Percentiles rank a stretch among this genome's conserved stretches.
These are phyloP conservation scores for Botia kubotai DNA, from an alignment of 2,797 vertebrate species.

Conservation along the genomic window DNA sequence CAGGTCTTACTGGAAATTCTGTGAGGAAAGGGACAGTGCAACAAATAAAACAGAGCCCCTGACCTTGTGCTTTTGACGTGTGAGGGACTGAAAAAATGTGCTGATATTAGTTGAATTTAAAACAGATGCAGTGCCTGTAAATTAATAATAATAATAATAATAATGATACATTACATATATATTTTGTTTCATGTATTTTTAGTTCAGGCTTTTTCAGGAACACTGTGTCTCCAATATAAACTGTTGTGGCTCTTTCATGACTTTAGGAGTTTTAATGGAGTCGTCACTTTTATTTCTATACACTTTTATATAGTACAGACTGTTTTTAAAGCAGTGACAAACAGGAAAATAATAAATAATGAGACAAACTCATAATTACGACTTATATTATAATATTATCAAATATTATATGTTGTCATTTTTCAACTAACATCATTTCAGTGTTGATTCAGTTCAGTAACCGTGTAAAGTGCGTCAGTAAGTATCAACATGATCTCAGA, in stretches of 20 bases:
- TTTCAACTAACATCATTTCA: too few species aligned
- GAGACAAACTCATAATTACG: too few species aligned
- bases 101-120: slow-evolving; percentile 3
- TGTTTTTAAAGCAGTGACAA: background rate
- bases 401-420: too few species aligned
- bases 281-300: background rate
- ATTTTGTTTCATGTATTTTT: background rate
- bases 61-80: slow-evolving; percentile 22
- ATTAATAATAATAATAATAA: background rate
- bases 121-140: background rate
- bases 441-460: too few species aligned
- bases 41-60: slow-evolving; percentile 2
- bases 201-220: background rate
- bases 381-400: too few species aligned
- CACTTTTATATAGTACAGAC: background rate
- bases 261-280: background rate
- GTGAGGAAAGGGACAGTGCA: slow-evolving; percentile 28
- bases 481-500: too few species aligned
- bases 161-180: background rate
- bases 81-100: background rate
- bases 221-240: background rate
- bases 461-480: too few species aligned
- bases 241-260: background rate
- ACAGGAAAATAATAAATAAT: background rate
- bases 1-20: slow-evolving; percentile 23